Percentiles rank a stretch among this genome's conserved stretches.
Evolutionary conservation across 1,140 invertebrate species (phyloP).

Genomic region (Delia radicum): DNA sequence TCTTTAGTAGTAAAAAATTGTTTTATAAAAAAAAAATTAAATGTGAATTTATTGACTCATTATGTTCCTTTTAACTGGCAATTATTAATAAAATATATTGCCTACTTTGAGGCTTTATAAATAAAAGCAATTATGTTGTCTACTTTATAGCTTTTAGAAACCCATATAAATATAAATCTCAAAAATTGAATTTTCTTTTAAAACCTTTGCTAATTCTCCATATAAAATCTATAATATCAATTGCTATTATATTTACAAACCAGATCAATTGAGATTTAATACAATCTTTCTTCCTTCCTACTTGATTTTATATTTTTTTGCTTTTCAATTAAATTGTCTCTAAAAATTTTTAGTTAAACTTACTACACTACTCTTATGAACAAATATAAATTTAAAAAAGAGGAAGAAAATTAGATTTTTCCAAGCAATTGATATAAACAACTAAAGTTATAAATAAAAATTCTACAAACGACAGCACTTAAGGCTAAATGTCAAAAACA

Average conservation of each 20-base stretch:
- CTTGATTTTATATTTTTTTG: too few relatives aligned
- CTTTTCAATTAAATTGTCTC: not conserved
- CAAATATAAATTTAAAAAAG: not conserved
- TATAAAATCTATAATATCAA: not conserved
- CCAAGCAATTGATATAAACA: not conserved
- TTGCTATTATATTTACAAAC: too few relatives aligned
- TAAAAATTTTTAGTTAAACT: not conserved
- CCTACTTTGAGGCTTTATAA: not conserved
- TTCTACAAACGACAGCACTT: not conserved
- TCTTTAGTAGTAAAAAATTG: too few relatives aligned
- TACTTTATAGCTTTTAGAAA: not conserved
- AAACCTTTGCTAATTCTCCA: not conserved
- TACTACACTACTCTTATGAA: not conserved
- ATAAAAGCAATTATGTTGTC: not conserved
- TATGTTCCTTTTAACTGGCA: not conserved
- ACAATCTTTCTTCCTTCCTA: too few relatives aligned
- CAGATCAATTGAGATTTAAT: too few relatives aligned
- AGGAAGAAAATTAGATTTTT: not conserved
- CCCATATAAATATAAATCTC: not conserved
- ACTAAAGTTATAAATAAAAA: not conserved
- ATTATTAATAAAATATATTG: not conserved
- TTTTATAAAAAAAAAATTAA: not conserved
- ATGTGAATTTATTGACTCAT: not conserved
- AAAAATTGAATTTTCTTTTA: not conserved
- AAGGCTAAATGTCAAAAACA: not conserved